phyloP scores from a whole-genome alignment of 2,888 invertebrate genomes.

The Pristionchus mayeri region DNA sequence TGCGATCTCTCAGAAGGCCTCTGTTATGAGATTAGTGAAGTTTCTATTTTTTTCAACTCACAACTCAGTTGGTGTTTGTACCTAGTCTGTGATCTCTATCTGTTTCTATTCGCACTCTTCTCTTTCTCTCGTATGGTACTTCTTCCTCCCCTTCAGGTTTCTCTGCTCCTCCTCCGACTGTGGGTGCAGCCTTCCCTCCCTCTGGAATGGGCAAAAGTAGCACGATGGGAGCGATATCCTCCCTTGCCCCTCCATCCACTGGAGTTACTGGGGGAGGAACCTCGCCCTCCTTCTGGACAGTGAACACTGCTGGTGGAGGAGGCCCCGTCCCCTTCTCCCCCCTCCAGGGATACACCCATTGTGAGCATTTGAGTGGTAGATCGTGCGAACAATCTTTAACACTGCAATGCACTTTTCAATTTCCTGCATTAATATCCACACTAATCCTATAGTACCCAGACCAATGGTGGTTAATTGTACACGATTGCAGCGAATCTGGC shows the following conservation, averaged over 20 bases:
- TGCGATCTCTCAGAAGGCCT: no score
- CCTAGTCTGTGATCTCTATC: background rate
- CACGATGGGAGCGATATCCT: slow-evolving; percentile 41
- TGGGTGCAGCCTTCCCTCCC: background rate
- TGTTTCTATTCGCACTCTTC: background rate
- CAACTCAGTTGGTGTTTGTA: slow-evolving; percentile 24
- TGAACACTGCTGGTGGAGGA: background rate
- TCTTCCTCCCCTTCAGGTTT: slow-evolving; percentile 16
- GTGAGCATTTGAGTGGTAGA: slow-evolving; percentile 7
- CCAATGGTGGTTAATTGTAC: no score
- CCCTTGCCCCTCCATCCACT: background rate
- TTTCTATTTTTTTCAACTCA: slow-evolving; percentile 9
- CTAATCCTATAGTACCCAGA: no score
- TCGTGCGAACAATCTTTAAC: background rate
- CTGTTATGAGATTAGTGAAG: background rate
- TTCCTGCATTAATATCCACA: background rate
- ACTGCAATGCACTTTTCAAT: background rate
- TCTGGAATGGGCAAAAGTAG: slow-evolving; percentile 39
- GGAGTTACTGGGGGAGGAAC: background rate
- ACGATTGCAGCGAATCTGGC: background rate
- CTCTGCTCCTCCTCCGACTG: slow-evolving; percentile 39
- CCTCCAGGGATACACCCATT: background rate
- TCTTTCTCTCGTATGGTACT: background rate
- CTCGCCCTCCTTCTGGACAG: background rate
- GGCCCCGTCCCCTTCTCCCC: background rate